Evolutionary conservation across 2,113 vertebrate species (phyloP), one percentile per base, ranked within the genome.

Genomic region (Odocoileus virginianus): DNA sequence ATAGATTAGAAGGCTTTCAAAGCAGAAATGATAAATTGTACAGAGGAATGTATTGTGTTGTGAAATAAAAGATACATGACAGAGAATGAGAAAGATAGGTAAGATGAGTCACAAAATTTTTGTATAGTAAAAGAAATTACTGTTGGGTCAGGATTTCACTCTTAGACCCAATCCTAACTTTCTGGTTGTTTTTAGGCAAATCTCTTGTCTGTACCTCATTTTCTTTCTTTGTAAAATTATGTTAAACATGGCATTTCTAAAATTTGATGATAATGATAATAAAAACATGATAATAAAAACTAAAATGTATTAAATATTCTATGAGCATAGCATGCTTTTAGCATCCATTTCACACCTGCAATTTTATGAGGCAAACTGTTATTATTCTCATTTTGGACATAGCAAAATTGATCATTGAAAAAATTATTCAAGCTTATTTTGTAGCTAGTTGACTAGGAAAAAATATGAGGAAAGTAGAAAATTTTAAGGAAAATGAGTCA

Each of bases 361-460:
- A 67, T 7, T 84, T 87, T 89, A 36, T 79, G 47, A 86, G 57
- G 21, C 19, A 78, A 11, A 43, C n/a, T 58, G 23, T 25, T 83
- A 64, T 89, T 55, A 86, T 57, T 94, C 33, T 14, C 21, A 61
- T 50, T 74, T 95, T 36, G 91, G 21, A 95, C 33, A 81, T 45
- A 52, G 30, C 6, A 88, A 95, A 93, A 79, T 47, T 58, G 5
- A 71, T 21, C 25, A 57, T 6, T 50, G 30, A 81, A 89, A 79
- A 95, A 67, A 71, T 21, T 52, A 94, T 57, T 97, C 64, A 94
- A 95, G 6, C 9, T 93, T 74, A 91, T 81, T 95, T 94, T 61
- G 40, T 82, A 94, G 11, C 9, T 81, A n/a, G 15, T 12, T 83
- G 61, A 84, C 50, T 67, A 57, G 11, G 17, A 10, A 71, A 95